Percentiles rank a stretch among this genome's conserved stretches.
These are phyloP conservation scores for Gymnothorax reevesii DNA, from an alignment of 2,797 vertebrate genomes.

Conservation along the genomic window DNA sequence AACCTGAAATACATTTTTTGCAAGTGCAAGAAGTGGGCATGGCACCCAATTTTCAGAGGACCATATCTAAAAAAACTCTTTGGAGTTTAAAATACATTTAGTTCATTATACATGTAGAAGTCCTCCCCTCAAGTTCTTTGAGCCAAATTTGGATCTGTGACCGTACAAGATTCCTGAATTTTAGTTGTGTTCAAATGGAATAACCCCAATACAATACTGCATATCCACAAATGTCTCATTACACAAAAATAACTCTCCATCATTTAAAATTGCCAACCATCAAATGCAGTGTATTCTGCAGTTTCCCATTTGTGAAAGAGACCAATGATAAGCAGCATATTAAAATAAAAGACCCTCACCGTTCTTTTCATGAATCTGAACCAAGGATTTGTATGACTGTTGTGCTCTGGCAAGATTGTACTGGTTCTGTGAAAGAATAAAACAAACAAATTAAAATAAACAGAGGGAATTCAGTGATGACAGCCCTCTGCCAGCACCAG, in stretches of 20 bases:
- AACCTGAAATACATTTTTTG: too few relatives aligned
- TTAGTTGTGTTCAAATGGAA: too few relatives aligned
- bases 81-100: too few relatives aligned
- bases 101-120: too few relatives aligned
- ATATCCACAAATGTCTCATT: background rate
- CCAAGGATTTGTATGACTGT: slow-evolving; percentile 97
- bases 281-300: background rate
- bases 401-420: slow-evolving; percentile 98
- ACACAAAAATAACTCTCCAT: background rate
- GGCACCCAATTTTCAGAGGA: too few relatives aligned
- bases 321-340: background rate
- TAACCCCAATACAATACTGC: too few relatives aligned
- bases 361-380: slow-evolving; percentile 98
- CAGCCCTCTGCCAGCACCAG: background rate
- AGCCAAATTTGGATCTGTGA: too few relatives aligned
- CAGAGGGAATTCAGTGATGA: background rate
- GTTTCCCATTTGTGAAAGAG: background rate
- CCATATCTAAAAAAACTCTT: too few relatives aligned
- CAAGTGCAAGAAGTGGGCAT: too few relatives aligned
- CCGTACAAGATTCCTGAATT: too few relatives aligned
- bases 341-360: slow-evolving; percentile 70
- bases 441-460: background rate
- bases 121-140: too few relatives aligned
- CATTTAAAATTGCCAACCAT: background rate
- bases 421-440: slow-evolving; percentile 81